These are phyloP conservation scores for Pelodytes ibericus DNA, from an alignment of 2,797 vertebrate species.

Conservation along the genomic window DNA sequence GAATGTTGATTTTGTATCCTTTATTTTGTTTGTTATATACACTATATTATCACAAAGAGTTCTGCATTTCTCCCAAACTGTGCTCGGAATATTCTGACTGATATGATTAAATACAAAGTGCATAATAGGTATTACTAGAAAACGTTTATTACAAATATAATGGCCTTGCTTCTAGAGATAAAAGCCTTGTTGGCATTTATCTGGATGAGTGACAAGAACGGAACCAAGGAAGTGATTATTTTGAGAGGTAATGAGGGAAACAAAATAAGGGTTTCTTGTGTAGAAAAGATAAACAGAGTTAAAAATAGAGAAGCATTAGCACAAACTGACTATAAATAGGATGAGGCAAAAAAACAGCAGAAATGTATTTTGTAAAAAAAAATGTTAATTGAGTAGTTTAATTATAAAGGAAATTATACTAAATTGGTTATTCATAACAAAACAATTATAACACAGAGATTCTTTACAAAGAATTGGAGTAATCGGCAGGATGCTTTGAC, in stretches of 20 bases:
- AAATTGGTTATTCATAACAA: too few relatives aligned
- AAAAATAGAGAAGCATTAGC: slow-evolving; percentile 23
- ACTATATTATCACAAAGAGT: too few relatives aligned
- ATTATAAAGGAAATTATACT: too few relatives aligned
- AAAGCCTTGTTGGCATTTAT: slow-evolving; percentile 33
- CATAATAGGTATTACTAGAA: too few relatives aligned
- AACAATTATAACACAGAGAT: too few relatives aligned
- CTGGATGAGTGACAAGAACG: slow-evolving; percentile 26
- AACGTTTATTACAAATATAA: not conserved
- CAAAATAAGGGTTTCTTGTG: slow-evolving; percentile 12
- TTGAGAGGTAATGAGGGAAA: slow-evolving; percentile 41
- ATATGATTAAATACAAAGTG: too few relatives aligned
- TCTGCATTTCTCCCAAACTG: too few relatives aligned
- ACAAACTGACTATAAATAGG: slow-evolving; percentile 30
- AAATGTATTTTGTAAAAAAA: not conserved
- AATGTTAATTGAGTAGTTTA: not conserved
- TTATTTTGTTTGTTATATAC: too few relatives aligned
- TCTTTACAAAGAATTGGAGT: too few relatives aligned
- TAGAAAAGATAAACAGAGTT: slow-evolving; percentile 14
- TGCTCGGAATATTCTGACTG: too few relatives aligned
- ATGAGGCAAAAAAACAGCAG: slow-evolving; percentile 26
- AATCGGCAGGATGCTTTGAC: too few relatives aligned
- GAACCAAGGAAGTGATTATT: slow-evolving; percentile 48
- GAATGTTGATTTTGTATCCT: too few relatives aligned
- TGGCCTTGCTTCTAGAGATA: slow-evolving; percentile 15